Evolutionary conservation across 2,888 invertebrate species (phyloP).

Genomic region (Ferdinandea cuprea): DNA sequence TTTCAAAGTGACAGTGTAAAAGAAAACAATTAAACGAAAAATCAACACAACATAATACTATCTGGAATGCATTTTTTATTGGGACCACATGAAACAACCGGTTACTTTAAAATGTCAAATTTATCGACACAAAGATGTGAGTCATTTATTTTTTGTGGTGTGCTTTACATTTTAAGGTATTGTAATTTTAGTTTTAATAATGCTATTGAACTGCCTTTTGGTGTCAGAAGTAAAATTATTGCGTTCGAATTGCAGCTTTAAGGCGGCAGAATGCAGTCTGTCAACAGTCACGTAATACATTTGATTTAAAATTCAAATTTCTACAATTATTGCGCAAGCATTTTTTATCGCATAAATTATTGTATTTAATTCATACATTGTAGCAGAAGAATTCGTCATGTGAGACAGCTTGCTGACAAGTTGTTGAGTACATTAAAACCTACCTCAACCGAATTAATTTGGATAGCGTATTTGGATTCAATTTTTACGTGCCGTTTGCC

Average conservation of each 20-base stretch:
- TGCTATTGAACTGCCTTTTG: slow-evolving; percentile 17
- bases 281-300: background rate
- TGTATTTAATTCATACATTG: too few relatives aligned
- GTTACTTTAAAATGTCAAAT: slow-evolving; percentile 44
- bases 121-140: slow-evolving; percentile 42
- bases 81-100: slow-evolving; percentile 60
- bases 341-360: background rate
- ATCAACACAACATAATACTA: too few relatives aligned
- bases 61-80: slow-evolving; percentile 43
- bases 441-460: slow-evolving; percentile 14
- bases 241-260: too few relatives aligned
- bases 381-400: too few relatives aligned
- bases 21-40: background rate
- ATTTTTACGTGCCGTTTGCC: background rate
- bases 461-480: background rate
- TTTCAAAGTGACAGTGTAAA: slow-evolving; percentile 33
- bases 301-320: slow-evolving; percentile 6
- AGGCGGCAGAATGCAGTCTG: slow-evolving; percentile 6
- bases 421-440: background rate
- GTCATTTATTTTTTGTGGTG: slow-evolving; percentile 36
- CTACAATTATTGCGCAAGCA: slow-evolving; percentile 8
- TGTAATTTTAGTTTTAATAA: background rate
- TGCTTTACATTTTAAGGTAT: slow-evolving; percentile 31
- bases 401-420: slow-evolving; percentile 3
- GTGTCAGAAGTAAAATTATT: background rate